Evolutionary conservation across 2,113 vertebrate species (phyloP), one percentile per base, ranked within the genome.

Genomic region (Pongo pygmaeus): DNA sequence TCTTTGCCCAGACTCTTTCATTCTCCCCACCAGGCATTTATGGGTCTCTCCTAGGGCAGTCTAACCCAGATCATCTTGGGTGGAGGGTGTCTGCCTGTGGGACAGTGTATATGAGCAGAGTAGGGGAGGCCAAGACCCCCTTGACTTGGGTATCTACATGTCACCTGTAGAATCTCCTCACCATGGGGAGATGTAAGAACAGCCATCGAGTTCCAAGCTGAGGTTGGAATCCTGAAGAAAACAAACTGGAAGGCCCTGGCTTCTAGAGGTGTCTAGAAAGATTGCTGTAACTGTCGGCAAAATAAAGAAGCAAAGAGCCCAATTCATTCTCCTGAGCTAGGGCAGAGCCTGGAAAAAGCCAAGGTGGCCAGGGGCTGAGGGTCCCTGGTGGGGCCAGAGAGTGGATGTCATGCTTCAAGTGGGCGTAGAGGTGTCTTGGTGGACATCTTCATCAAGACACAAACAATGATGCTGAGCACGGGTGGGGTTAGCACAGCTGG

Each of bases 201-300:
- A 64, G 35, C 27, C 32, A 94, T 43, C 55, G 69, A 22, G 46
- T 93, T 97, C 13, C 35, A 75, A 86, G 13, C 52, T 87, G 91
- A 84, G 40, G 40, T 69, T 92, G 17, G 27, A 88, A 97, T 38
- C 7, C 84, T 77, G 23, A 94, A 85, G 83, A 93, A 81, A 85
- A 2, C 46, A 83, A 77, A 64, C 16, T 30, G 10, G 46, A 79
- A 91, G 30, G 11, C 20, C 30, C 18, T 74, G 72, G 43, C 59
- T 88, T 96, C 94, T 79, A 61, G 48, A 52, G 17, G 23, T 52
- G 79, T 80, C 91, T 48, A 32, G 50, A 52, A 79, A 83, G n/a
- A 27, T 57, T 32, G 23, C 23, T 32, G 5, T 20, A 12, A 59
- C 18, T 20, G 5, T 50, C 18, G 10, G 32, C 14, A 52, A 91